These are phyloP conservation scores for Hippocampus mohnikei DNA, from an alignment of 2,113 vertebrate species.

Conservation along the genomic window DNA sequence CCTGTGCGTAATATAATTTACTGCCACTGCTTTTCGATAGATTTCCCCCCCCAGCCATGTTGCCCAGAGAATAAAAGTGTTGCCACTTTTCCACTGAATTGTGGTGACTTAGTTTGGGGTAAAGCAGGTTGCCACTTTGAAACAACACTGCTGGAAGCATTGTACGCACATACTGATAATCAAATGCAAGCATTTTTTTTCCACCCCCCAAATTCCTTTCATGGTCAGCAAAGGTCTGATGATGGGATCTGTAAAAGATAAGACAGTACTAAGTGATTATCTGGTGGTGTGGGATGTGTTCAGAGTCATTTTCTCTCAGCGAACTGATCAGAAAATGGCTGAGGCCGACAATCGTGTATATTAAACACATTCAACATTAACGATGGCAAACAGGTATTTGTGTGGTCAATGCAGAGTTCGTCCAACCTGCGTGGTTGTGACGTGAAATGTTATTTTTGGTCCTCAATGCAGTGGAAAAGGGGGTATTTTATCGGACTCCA, in stretches of 20 bases:
- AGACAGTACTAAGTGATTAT: neutral
- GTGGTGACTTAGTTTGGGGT: neutral
- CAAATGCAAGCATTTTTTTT: neutral
- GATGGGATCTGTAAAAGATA: neutral
- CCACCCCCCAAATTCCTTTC: neutral
- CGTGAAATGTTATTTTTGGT: neutral
- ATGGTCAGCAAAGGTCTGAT: neutral
- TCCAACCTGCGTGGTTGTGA: neutral
- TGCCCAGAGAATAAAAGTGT: neutral
- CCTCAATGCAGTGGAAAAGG: neutral
- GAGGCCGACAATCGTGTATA: neutral
- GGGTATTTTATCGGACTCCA: too few relatives aligned
- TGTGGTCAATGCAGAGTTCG: neutral
- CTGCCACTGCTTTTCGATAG: neutral
- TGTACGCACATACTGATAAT: neutral
- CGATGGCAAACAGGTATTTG: neutral
- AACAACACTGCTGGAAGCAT: neutral
- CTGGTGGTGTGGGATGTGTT: neutral
- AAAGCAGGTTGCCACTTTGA: neutral
- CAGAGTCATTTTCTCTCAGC: neutral
- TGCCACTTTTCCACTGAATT: neutral
- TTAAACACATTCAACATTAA: neutral
- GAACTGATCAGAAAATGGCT: neutral
- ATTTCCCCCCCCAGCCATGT: neutral
- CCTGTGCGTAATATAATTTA: neutral